Base-by-base conservation (phyloP, 2,113 vertebrate genomes). In the Pterocles burchelli region DNA sequence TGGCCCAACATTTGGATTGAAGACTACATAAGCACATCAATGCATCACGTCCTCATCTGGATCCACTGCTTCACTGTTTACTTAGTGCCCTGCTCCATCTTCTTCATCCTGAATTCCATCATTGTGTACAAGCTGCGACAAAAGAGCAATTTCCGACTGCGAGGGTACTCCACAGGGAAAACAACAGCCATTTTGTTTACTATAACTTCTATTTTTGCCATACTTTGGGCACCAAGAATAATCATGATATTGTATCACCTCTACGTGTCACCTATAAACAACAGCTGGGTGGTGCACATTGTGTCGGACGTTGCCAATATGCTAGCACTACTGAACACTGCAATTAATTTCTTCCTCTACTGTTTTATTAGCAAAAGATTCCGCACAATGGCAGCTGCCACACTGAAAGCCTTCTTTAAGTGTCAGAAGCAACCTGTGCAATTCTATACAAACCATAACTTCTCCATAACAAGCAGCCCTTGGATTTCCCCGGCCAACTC, bases 401-500 rank as follows among this genome's bases (percentile, higher is more conserved):
- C 98, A 2, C 97, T 99, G 79, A 98, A 98, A 89, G 98, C 99
- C 49, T 98, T 99, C 96, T 98, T 99, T 86, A 99, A 98, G 96
- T 99, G 99, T 96, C 98, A 99, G 95, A 99, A 99, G 96, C 99
- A 99, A 54, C 98, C 99, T 0, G 97, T 97, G 17, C 99, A 99
- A 31, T 99, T 99, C 98, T 99, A 99, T 49, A 99, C 99, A 87
- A 98, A 99, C 95, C 99, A 99, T 97, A 99, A 99, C 96, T 99
- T 99, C 97, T 99, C 99, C 72, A 99, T 99, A 98, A 99, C 99
- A 8, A 99, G 99, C 98, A 99, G 99, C 88, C 99, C 99, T 29
- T 99, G 99, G 99, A 99, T 99, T 98, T 99, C 99, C 4, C 99
- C 99, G 0, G 99, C 99, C 93, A 99, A 99, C 97, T 99, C 99